Base-by-base conservation (phyloP, 2,888 invertebrate species). In the Amphipoea oculea region DNA sequence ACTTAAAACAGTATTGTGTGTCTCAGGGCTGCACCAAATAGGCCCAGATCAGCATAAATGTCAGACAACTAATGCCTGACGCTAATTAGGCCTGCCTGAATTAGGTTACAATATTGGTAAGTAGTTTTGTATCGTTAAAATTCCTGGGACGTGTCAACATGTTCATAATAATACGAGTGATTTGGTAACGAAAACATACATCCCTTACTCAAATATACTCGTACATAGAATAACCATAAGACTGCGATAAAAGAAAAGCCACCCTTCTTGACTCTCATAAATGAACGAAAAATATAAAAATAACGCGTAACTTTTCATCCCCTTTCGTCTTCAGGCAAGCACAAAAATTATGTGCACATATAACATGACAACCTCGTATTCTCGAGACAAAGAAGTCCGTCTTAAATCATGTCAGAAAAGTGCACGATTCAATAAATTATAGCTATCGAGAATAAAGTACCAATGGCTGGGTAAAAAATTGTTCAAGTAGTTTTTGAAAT, bases 341-440 rank as follows among this genome's bases (percentile, higher is more conserved):
- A 68, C 17, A 76, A 14, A 68, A 62, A 76, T 57, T 40, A 80
- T 76, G 51, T 60, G 62, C 29, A 40, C 45, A 68, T 62, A 75
- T 73, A 82, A 80, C 76, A 40, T 68, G 62, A 83, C 45, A 82
- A 36, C 51, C 60, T 23, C 67, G 7, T 62, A 23, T 54, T 48
- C 36, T 20, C 29, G 23, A 57, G 62, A 40, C 45, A 77, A n/a
- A 48, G 40, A 83, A 68, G 45, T 62, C 12, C 23, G 29, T 63
- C 54, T 68, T 83, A 80, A 76, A 76, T 76, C 76, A 80, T 29
- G 83, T 68, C 80, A 76, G 40, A 40, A 57, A 63, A 80, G 62
- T 63, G 62, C 83, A 80, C 77, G 76, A 83, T 82, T 68, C 83
- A 76, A 80, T 80, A 76, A 68, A 76, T 80, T 76, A 17, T 5